These are phyloP conservation scores for Sycophaga agraensis DNA, from an alignment of 1,140 invertebrate genomes.

Conservation along the genomic window DNA sequence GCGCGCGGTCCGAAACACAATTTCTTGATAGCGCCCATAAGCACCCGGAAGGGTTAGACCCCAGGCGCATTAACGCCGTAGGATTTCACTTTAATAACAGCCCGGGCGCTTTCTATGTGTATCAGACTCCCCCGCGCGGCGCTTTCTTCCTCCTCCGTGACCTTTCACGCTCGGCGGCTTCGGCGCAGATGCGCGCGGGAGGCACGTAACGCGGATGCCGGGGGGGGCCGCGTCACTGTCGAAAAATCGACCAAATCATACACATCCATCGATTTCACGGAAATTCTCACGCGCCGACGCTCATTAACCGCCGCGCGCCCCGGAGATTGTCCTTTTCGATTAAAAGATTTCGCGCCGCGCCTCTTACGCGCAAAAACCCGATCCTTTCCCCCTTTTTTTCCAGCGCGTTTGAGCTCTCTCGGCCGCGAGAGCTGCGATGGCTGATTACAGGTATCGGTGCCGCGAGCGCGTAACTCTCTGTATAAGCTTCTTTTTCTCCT, in stretches of 20 bases:
- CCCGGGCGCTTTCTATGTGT: neutral
- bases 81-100: too few relatives aligned
- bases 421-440: neutral
- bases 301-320: neutral
- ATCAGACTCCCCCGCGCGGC: too few relatives aligned
- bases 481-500: too few relatives aligned
- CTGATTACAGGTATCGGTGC: too few relatives aligned
- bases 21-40: too few relatives aligned
- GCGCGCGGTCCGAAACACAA: too few relatives aligned
- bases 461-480: too few relatives aligned
- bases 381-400: neutral
- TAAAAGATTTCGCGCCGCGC: neutral
- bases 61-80: too few relatives aligned
- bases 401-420: too few relatives aligned
- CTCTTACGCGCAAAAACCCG: neutral
- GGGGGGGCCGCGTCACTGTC: neutral
- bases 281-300: neutral
- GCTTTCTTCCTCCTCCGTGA: neutral
- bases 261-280: neutral
- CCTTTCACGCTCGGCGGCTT: slow-evolving; percentile 6
- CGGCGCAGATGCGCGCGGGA: neutral
- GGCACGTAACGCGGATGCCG: neutral
- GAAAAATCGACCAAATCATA: slow-evolving; percentile 6
- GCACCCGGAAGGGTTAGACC: too few relatives aligned
- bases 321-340: neutral